These are phyloP conservation scores for Himalopsyche japonica DNA, from an alignment of 2,888 invertebrate genomes.

Conservation along the genomic window DNA sequence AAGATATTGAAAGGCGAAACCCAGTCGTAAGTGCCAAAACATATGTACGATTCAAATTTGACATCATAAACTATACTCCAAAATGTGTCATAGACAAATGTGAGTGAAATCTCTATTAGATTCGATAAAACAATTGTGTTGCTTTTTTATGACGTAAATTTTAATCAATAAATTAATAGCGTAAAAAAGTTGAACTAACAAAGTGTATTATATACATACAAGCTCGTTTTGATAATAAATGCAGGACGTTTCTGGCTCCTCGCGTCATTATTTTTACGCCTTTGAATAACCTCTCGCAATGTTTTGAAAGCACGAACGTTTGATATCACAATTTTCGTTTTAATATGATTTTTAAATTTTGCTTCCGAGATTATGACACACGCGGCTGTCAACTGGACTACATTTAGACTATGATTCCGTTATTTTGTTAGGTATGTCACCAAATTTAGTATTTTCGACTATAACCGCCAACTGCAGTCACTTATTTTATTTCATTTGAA, in stretches of 20 bases:
- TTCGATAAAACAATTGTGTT: no score
- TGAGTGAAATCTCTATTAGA: no score
- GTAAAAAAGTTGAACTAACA: neutral
- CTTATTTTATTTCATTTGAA: no score
- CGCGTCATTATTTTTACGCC: neutral
- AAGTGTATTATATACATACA: neutral
- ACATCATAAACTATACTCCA: no score
- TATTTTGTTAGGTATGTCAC: no score
- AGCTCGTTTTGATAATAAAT: neutral
- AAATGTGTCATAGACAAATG: no score
- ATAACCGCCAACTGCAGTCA: no score
- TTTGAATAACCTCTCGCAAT: neutral
- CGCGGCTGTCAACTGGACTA: neutral
- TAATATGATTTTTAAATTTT: neutral
- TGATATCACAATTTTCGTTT: neutral
- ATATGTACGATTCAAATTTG: no score
- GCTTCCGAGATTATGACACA: neutral
- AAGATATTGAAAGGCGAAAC: no score
- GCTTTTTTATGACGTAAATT: neutral
- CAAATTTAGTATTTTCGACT: no score
- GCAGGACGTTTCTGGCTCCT: neutral
- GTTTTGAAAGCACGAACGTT: neutral
- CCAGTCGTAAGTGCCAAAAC: no score
- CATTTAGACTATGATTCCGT: neutral
- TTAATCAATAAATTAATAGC: neutral